phyloP scores from a whole-genome alignment of 2,797 vertebrate genomes.

The Peromyscus eremicus region DNA sequence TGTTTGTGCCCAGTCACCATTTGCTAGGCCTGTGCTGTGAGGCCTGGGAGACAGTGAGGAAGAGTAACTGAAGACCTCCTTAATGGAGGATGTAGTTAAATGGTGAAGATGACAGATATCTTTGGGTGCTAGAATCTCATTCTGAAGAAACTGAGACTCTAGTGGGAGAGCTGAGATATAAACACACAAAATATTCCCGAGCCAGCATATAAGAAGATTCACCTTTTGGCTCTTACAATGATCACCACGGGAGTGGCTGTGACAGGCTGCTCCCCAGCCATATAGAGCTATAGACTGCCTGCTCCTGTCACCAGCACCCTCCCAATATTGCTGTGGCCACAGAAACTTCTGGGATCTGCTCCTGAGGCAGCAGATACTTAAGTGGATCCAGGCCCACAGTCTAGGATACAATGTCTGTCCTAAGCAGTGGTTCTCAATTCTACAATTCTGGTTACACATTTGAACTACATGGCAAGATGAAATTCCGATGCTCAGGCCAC shows the following conservation, averaged over 20 bases:
- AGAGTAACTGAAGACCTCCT: background rate
- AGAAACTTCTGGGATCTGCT: background rate
- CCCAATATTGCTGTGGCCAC: background rate
- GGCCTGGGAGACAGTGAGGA: background rate
- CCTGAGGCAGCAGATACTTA: background rate
- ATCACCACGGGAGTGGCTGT: background rate
- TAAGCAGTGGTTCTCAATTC: background rate
- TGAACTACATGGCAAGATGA: background rate
- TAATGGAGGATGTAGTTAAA: background rate
- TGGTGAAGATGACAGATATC: background rate
- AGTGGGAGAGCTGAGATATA: slow-evolving; percentile 25
- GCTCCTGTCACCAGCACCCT: background rate
- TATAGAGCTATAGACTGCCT: background rate
- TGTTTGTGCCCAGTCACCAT: background rate
- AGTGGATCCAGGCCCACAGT: background rate
- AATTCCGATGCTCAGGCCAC: background rate
- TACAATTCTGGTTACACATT: background rate
- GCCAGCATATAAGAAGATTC: background rate
- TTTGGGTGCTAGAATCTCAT: background rate
- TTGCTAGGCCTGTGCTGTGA: background rate
- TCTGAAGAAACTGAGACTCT: background rate
- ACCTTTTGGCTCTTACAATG: background rate
- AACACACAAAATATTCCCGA: slow-evolving; percentile 2
- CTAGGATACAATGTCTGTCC: background rate
- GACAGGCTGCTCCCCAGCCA: background rate